These are phyloP conservation scores for Caretta caretta DNA, from an alignment of 2,113 vertebrate species.

Conservation along the genomic window DNA sequence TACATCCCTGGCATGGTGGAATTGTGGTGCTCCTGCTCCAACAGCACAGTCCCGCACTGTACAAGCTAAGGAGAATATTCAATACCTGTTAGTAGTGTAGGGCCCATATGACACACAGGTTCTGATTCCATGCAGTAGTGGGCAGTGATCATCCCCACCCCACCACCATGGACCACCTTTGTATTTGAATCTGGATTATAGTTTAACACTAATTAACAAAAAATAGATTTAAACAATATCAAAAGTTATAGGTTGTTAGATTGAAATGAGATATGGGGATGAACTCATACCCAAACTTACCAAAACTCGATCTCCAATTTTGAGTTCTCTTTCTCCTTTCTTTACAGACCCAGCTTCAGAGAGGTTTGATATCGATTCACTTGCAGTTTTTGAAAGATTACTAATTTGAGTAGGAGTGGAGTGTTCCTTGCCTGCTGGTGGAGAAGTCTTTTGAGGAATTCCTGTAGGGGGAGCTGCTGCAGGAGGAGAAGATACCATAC, in stretches of 20 bases:
- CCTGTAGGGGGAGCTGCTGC: conserved; percentile 62
- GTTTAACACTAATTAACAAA: background rate
- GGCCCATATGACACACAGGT: background rate
- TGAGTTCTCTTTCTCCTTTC: conserved; percentile 96
- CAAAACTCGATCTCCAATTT: conserved; percentile 95
- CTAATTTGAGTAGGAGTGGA: conserved; percentile 78
- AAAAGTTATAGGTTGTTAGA: background rate
- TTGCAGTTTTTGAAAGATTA: conserved; percentile 90
- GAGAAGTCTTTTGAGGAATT: conserved; percentile 72
- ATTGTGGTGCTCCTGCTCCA: background rate
- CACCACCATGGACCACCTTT: background rate
- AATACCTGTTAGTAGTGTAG: background rate
- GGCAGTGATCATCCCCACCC: background rate
- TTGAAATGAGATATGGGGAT: background rate
- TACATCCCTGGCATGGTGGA: background rate
- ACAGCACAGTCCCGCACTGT: background rate
- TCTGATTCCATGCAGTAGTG: background rate
- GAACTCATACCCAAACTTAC: conserved; percentile 77
- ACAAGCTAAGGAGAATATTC: background rate
- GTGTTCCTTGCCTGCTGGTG: conserved; percentile 74
- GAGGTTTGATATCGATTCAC: conserved; percentile 95
- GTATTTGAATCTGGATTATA: background rate
- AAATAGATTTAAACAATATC: background rate
- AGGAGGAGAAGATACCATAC: conserved; percentile 56
- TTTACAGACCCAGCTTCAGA: conserved; percentile 95